These are phyloP conservation scores for Hyposoter didymator DNA, from an alignment of 2,888 invertebrate species.

Conservation along the genomic window DNA sequence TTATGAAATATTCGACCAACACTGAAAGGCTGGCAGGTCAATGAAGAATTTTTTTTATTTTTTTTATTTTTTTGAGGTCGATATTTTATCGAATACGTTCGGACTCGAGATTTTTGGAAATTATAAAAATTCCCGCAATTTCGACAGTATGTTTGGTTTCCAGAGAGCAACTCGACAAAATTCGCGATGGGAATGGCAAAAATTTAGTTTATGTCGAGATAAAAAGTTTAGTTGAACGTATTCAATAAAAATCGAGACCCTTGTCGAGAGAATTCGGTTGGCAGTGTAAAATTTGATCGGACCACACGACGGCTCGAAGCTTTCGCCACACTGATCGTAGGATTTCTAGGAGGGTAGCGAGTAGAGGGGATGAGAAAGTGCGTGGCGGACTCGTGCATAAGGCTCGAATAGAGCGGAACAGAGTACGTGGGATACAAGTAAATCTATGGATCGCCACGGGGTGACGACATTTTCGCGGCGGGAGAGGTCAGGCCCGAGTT, in stretches of 20 bases:
- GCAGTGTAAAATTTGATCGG: constrained; percentile 18
- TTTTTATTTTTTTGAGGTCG: too few species aligned
- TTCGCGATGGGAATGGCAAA: too few species aligned
- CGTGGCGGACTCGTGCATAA: constrained; percentile 44
- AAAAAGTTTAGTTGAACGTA: too few species aligned
- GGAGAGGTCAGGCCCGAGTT: constrained; percentile 75
- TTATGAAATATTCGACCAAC: background rate
- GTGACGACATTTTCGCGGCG: constrained; percentile 82
- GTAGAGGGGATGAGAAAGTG: constrained; percentile 64
- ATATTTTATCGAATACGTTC: too few species aligned
- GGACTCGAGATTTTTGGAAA: too few species aligned
- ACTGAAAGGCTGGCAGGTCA: background rate
- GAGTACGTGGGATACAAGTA: constrained; percentile 74
- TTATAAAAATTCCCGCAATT: too few species aligned
- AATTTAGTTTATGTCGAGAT: too few species aligned
- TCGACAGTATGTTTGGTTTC: too few species aligned
- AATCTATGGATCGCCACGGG: constrained; percentile 80
- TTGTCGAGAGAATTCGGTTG: background rate
- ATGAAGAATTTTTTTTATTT: too few species aligned
- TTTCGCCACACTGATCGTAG: constrained; percentile 26
- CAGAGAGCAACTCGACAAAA: too few species aligned
- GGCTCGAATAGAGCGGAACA: constrained; percentile 50
- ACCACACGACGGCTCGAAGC: constrained; percentile 22
- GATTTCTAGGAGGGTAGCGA: background rate
- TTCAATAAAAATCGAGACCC: too few species aligned